These are phyloP conservation scores for Watsonalla binaria DNA, from an alignment of 2,888 invertebrate species.

Conservation along the genomic window DNA sequence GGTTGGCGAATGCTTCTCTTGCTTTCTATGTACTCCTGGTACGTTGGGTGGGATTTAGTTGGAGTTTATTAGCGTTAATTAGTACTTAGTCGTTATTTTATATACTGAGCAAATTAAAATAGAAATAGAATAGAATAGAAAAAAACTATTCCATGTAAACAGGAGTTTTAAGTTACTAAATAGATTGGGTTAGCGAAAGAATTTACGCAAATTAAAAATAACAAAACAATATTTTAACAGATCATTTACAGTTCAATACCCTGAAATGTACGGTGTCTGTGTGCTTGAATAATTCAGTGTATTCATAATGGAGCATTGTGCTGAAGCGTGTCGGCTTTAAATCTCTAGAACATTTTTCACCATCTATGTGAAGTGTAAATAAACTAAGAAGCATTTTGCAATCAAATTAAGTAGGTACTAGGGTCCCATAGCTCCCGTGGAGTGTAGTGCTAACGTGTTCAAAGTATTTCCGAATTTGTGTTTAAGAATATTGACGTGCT, in stretches of 20 bases:
- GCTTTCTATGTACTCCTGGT: constrained; percentile 35
- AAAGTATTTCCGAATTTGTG: neutral
- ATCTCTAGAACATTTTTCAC: constrained; percentile 1
- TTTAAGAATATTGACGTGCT: too few relatives aligned
- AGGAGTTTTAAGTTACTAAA: too few relatives aligned
- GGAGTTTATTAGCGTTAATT: neutral
- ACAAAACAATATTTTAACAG: too few relatives aligned
- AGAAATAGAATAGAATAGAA: too few relatives aligned
- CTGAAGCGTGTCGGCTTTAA: neutral
- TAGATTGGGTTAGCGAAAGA: too few relatives aligned
- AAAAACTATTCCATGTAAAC: too few relatives aligned
- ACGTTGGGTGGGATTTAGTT: constrained; percentile 4
- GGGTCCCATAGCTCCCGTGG: constrained; percentile 16
- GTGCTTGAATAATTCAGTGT: neutral
- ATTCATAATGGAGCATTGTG: neutral
- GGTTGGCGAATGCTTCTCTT: constrained; percentile 68
- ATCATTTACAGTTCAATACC: too few relatives aligned
- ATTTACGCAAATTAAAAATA: too few relatives aligned
- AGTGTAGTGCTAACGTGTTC: constrained; percentile 12
- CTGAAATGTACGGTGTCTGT: neutral
- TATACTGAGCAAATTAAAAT: too few relatives aligned
- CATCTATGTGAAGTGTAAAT: constrained; percentile 6
- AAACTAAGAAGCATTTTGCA: constrained; percentile 18
- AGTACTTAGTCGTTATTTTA: neutral
- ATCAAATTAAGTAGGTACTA: constrained; percentile 8